Evolutionary conservation across 1,140 invertebrate genomes (phyloP).

Genomic region (Atta colombica): DNA sequence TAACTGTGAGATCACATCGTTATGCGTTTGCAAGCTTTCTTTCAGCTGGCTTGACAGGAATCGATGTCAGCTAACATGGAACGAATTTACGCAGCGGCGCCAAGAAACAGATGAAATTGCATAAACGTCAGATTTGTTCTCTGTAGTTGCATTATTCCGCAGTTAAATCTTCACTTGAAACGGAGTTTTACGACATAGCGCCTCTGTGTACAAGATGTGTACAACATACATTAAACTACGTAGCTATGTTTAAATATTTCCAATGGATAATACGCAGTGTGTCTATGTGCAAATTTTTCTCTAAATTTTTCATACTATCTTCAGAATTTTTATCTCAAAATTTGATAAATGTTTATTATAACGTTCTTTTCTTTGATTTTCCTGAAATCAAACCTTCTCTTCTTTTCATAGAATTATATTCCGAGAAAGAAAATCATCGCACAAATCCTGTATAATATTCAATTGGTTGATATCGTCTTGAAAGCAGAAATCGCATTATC

Average conservation of each 20-base stretch:
- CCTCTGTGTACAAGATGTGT: neutral
- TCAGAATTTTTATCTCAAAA: too few relatives aligned
- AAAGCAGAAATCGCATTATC: too few relatives aligned
- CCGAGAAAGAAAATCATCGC: too few relatives aligned
- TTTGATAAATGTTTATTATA: too few relatives aligned
- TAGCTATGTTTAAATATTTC: neutral
- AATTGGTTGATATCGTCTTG: too few relatives aligned
- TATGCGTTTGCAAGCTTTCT: neutral
- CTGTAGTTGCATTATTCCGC: neutral
- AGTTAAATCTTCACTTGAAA: neutral
- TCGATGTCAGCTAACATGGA: slow-evolving; percentile 29
- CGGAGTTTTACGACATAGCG: neutral
- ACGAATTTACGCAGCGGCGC: too few relatives aligned
- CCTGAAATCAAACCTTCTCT: too few relatives aligned
- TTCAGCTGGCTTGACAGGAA: neutral
- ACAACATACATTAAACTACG: neutral
- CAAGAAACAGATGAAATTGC: neutral
- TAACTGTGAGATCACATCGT: neutral
- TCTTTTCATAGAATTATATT: too few relatives aligned
- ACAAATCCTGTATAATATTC: too few relatives aligned
- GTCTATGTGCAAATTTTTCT: too few relatives aligned
- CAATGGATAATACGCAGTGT: neutral
- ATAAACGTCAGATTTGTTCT: neutral
- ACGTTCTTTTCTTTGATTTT: too few relatives aligned
- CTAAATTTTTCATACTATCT: too few relatives aligned